phyloP scores from a whole-genome alignment of 2,797 vertebrate species.

The Hydrolagus colliei region DNA sequence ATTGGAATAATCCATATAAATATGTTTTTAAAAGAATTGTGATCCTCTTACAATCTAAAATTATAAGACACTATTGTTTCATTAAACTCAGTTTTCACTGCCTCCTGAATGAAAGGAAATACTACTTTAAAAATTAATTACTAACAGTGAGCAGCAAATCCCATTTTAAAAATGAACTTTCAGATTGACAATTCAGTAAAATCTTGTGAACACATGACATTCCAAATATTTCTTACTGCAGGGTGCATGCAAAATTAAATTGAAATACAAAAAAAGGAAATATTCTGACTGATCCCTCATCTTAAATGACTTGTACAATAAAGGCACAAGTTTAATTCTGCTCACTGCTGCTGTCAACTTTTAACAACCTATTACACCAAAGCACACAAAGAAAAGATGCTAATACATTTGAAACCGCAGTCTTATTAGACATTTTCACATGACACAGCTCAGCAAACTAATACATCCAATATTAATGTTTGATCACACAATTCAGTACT shows the following conservation, averaged over 20 bases:
- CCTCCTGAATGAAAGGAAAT: neutral
- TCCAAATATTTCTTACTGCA: neutral
- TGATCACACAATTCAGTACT: constrained; percentile 12
- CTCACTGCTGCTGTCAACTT: constrained; percentile 28
- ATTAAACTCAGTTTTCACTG: neutral
- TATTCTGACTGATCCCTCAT: constrained; percentile 31
- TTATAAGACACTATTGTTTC: neutral
- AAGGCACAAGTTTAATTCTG: constrained; percentile 18
- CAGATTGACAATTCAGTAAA: neutral
- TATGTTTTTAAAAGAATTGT: neutral
- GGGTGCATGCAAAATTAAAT: constrained; percentile 10
- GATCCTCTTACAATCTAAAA: neutral
- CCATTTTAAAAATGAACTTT: neutral
- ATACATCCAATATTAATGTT: constrained; percentile 26
- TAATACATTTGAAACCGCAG: constrained; percentile 19
- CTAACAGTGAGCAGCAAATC: neutral
- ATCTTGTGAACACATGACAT: constrained; percentile 3
- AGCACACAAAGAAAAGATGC: constrained; percentile 27
- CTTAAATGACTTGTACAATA: constrained; percentile 28
- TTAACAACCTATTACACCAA: constrained; percentile 30
- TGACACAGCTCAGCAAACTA: constrained; percentile 9
- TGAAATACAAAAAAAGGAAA: neutral
- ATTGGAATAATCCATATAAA: neutral
- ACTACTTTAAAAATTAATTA: neutral
- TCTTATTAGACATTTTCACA: constrained; percentile 18